A percentile compares a stretch with the other conserved stretches of the same genome.
Conservation (phyloP, 2,888 invertebrate genomes). For the Athalia rosae region DNA sequence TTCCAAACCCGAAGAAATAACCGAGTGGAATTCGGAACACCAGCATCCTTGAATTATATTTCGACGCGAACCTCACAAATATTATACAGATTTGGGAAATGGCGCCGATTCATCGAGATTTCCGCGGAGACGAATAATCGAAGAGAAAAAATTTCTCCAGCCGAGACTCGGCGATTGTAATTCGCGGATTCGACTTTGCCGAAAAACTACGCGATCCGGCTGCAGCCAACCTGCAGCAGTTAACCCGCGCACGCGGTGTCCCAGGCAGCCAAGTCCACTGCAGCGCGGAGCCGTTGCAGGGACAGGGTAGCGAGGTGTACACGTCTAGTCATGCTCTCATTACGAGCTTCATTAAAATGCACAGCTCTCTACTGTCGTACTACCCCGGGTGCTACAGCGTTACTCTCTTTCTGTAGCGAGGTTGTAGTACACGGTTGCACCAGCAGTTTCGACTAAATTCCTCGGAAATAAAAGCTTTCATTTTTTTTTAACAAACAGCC, state of each 20-base stretch:
- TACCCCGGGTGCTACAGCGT: constrained; percentile 25
- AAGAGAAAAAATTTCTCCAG: not conserved
- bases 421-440: not conserved
- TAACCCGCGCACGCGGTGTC: too few relatives aligned
- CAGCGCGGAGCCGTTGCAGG: not conserved
- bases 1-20: too few relatives aligned
- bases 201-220: not conserved
- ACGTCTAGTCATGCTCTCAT: constrained; percentile 43
- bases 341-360: constrained; percentile 46
- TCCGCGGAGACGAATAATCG: too few relatives aligned
- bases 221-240: not conserved
- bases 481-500: too few relatives aligned
- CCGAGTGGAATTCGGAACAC: too few relatives aligned
- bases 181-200: constrained; percentile 23
- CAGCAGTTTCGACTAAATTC: too few relatives aligned
- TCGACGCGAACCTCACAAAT: too few relatives aligned
- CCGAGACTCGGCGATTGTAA: constrained; percentile 24
- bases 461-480: too few relatives aligned
- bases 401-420: constrained; percentile 9
- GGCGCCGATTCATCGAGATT: too few relatives aligned
- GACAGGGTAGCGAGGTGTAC: constrained; percentile 9
- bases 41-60: too few relatives aligned
- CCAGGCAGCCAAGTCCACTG: constrained; percentile 1
- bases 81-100: too few relatives aligned
- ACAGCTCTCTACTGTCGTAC: constrained; percentile 31